phyloP scores from a whole-genome alignment of 2,888 invertebrate species.

The Asteroscopus sphinx region DNA sequence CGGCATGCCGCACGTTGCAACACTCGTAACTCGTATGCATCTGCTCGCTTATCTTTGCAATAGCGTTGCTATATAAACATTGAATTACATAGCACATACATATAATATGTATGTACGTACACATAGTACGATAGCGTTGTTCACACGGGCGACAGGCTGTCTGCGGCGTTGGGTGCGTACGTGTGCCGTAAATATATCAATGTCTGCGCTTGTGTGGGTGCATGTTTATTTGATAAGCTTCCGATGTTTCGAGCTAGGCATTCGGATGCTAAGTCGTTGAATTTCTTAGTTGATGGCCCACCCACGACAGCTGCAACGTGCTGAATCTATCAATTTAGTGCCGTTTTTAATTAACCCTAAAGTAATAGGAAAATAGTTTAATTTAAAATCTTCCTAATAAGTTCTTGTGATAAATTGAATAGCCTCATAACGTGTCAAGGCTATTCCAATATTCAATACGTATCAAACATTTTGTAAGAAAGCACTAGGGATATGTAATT shows the following conservation, averaged over 20 bases:
- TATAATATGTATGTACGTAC: conserved; percentile 79
- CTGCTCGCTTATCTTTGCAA: conserved; percentile 73
- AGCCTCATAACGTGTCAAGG: too few relatives aligned
- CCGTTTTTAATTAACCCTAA: conserved; percentile 7
- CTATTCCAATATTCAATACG: too few relatives aligned
- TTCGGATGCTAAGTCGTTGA: conserved; percentile 82
- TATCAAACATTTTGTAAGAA: too few relatives aligned
- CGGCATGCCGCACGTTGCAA: conserved; percentile 51
- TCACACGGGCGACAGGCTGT: conserved; percentile 88
- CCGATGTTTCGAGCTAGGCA: conserved; percentile 83
- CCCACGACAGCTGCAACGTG: conserved; percentile 66
- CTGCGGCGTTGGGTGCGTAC: conserved; percentile 82
- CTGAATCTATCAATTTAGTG: conserved; percentile 28
- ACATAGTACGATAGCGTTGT: conserved; percentile 84
- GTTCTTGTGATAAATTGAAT: too few relatives aligned
- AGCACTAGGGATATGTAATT: too few relatives aligned
- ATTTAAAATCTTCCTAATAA: too few relatives aligned
- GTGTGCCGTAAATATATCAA: conserved; percentile 82
- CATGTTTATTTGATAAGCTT: conserved; percentile 88
- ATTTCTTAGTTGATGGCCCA: conserved; percentile 79
- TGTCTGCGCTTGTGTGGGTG: conserved; percentile 79
- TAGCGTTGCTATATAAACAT: conserved; percentile 77
- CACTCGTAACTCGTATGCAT: conserved; percentile 41
- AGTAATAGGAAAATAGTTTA: conserved; percentile 6
- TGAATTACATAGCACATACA: conserved; percentile 76